These are phyloP conservation scores for Stichopus chloronotus DNA, from an alignment of 35 echinoderm and acorn worm species.

Conservation along the genomic window DNA sequence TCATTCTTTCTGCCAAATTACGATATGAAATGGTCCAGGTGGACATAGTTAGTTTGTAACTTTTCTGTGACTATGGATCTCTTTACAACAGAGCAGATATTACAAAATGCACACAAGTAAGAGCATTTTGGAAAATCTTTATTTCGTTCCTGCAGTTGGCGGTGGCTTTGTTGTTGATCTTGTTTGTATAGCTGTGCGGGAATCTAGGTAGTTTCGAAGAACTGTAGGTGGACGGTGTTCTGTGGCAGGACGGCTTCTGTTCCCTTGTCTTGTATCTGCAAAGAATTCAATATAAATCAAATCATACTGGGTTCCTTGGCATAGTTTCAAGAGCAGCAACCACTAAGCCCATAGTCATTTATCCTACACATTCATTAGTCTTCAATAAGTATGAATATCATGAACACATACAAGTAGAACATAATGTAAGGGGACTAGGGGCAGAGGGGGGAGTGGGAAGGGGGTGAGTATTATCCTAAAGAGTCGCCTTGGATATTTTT, in stretches of 20 bases:
- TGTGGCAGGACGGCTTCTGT: conserved; percentile 28
- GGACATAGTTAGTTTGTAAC: no score
- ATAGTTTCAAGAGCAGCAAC: background rate
- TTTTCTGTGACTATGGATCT: no score
- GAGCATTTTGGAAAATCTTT: background rate
- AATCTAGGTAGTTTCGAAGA: conserved; percentile 58
- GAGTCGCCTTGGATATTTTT: no score
- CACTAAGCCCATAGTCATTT: background rate
- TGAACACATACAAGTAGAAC: no score
- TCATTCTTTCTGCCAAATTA: no score
- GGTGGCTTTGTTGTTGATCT: conserved; percentile 37
- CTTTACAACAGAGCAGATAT: no score
- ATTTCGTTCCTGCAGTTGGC: conserved; percentile 6
- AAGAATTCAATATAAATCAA: background rate
- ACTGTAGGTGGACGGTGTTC: conserved; percentile 64
- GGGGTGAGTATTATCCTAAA: no score
- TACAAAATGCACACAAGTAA: no score
- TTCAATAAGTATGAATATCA: background rate
- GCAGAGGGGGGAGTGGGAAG: no score
- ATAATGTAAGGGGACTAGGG: no score
- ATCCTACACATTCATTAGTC: background rate
- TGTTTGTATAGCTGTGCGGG: conserved; percentile 15
- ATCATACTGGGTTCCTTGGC: background rate
- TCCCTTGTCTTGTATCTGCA: conserved; percentile 67
- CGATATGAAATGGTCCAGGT: no score